These are phyloP conservation scores for Drosophila ficusphila DNA, from an alignment of 1,140 invertebrate genomes.

Conservation along the genomic window DNA sequence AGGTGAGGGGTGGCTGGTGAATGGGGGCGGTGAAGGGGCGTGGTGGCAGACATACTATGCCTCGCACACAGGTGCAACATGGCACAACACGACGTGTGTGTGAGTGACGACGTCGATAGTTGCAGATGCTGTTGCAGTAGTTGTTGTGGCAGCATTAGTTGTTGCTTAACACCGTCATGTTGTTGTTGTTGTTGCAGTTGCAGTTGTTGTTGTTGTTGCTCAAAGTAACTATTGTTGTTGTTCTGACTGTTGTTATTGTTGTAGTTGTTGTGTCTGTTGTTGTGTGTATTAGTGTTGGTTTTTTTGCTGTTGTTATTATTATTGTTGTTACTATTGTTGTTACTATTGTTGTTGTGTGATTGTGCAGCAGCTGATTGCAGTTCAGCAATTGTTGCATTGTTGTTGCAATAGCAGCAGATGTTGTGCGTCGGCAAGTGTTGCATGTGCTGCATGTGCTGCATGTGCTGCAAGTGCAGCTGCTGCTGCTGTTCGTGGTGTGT, in stretches of 20 bases:
- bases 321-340: slow-evolving; percentile 13
- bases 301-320: slow-evolving; percentile 17
- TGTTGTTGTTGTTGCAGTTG: slow-evolving; percentile 18
- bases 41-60: slow-evolving; percentile 77
- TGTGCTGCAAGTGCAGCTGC: slow-evolving; percentile 10
- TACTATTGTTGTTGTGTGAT: slow-evolving; percentile 19
- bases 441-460: slow-evolving; percentile 13
- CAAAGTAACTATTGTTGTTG: slow-evolving; percentile 14
- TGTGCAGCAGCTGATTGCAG: slow-evolving; percentile 4
- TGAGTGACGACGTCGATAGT: slow-evolving; percentile 47
- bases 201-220: slow-evolving; percentile 20
- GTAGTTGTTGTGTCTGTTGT: slow-evolving; percentile 14
- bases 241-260: slow-evolving; percentile 19
- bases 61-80: slow-evolving; percentile 82
- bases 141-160: slow-evolving; percentile 34
- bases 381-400: neutral
- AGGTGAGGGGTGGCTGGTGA: neutral
- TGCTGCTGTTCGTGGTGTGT: slow-evolving; percentile 50
- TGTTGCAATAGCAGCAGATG: slow-evolving; percentile 57
- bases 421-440: slow-evolving; percentile 6
- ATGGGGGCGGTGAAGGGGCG: too few species aligned
- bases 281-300: slow-evolving; percentile 9
- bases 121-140: slow-evolving; percentile 43
- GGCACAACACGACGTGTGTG: slow-evolving; percentile 70
- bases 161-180: slow-evolving; percentile 25